Base-by-base conservation (phyloP, 2,797 vertebrate genomes). In the Potorous gilbertii region DNA sequence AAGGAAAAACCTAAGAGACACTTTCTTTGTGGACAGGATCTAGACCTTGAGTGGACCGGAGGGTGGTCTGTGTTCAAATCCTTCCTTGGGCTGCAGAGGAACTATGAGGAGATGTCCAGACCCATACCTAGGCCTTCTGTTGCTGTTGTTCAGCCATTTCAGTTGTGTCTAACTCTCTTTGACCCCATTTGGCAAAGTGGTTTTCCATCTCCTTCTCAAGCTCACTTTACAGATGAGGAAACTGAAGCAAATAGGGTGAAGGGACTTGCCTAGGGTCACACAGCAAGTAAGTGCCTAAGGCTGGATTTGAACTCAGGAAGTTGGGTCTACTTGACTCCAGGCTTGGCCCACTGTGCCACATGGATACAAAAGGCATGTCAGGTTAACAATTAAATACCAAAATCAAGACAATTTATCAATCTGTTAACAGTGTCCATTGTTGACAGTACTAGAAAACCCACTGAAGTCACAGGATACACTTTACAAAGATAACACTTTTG, bases 401-500 rank as follows among this genome's bases (percentile, higher is more conserved):
- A 66, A 50, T 55, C 21, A 1, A 59, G 74, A 54, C 16, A 50
- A 74, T 59, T 40, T 14, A 50, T 62, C 34, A 90, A 10, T 56
- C 29, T 87, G 54, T 90, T 90, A 34, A 34, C 55, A 16, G 50
- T 95, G 11, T 54, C 13, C 9, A 52, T 0, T 55, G 29, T 81
- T 46, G 40, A 81, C 40, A 46, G 18, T 40, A 81, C n/a, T 11
- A 46, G 40, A 56, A 90, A 90, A 92, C 21, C 89, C 40, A 81
- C 31, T 1, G 57, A 90, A 91, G 92, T 12, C 10, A 57, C 94
- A 90, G 54, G 52, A 5, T 81, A 92, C 16, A 92, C 52, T 92
- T 90, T 50, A 94, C 93, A 56, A 91, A 13, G 59, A 54, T 59
- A 66, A 90, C 55, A 89, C 18, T 91, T 54, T 93, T 92, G 59